Base-by-base conservation (phyloP, 2,113 vertebrate genomes). In the Pao palembangensis region DNA sequence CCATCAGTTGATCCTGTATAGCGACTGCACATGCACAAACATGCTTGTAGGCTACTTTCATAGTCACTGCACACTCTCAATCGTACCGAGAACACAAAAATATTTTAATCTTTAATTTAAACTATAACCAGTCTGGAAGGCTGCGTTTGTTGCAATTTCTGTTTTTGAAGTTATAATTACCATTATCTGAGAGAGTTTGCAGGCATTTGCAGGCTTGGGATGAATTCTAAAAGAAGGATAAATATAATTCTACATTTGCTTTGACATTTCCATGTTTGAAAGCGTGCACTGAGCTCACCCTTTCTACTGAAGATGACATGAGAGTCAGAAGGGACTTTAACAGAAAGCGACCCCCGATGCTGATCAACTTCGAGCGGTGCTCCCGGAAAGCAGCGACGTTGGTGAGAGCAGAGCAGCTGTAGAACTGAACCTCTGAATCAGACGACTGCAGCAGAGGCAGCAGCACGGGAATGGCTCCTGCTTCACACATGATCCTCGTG, bases 181-280 rank as follows among this genome's bases (percentile, higher is more conserved):
- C 91, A 65, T 85, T 91, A 52, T 80, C 67, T 73, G 88, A 88
- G 61, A 94, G 84, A 62, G 85, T 90, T 62, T 87, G 80, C 48
- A 94, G 84, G 74, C 92, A 93, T 85, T 87, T 80, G 70, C 91
- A 93, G 1, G 92, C 91, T 79, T 93, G 91, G 64, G 86, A 88
- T 70, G 90, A 90, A 81, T 93, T 89, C 92, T 94, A 83, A 42
- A 81, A 72, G 58, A 25, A 15, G 8, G 66, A 56, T 10, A 3
- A 34, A 14, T 38, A 38, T 38, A 38, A 38, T 38, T 38, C 10
- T 38, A 12, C 6, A 19, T 46, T 61, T 1, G 42, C 3, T 34
- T 52, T 53, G 0, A 49, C 25, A 46, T 16, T 4, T 3, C 51
- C 10, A 11, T 28, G 3, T 4, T 14, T 18, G 16, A 3, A 8